A percentile compares a stretch with the other conserved stretches of the same genome.
Evolutionary conservation across 2,888 invertebrate genomes (phyloP).

Genomic region (Nysson spinosus): DNA sequence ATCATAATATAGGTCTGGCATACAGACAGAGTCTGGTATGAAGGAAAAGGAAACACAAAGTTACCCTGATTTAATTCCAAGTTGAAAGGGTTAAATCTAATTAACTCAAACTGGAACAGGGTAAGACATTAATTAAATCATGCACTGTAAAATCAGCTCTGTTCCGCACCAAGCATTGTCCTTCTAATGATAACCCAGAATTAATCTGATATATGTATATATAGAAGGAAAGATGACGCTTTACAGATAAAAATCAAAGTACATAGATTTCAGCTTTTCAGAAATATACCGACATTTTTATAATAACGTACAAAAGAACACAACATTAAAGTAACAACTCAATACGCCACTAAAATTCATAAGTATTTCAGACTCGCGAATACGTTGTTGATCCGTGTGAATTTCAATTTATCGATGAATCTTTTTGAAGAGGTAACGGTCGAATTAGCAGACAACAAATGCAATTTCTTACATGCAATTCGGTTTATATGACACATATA

Average conservation of each 20-base stretch:
- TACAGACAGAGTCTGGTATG: conserved; percentile 44
- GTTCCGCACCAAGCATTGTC: conserved; percentile 56
- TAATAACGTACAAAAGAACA: not conserved
- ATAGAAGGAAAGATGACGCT: conserved; percentile 56
- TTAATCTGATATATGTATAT: conserved; percentile 22
- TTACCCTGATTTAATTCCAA: conserved; percentile 64
- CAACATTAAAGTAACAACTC: conserved; percentile 6
- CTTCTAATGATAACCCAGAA: conserved; percentile 52
- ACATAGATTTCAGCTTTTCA: not conserved
- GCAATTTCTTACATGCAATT: conserved; percentile 53
- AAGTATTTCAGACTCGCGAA: conserved; percentile 28
- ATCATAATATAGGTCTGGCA: conserved; percentile 51
- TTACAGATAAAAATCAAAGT: conserved; percentile 32
- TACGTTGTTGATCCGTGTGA: conserved; percentile 56
- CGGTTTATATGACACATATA: conserved; percentile 50
- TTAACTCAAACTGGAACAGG: conserved; percentile 74
- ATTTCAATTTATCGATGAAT: conserved; percentile 41
- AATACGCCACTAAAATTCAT: conserved; percentile 13
- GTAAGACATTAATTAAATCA: conserved; percentile 31
- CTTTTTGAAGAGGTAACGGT: conserved; percentile 42
- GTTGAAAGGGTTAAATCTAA: conserved; percentile 72
- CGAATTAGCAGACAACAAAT: conserved; percentile 50
- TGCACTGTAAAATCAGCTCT: conserved; percentile 39
- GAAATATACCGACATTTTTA: conserved; percentile 4
- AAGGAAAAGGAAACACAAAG: conserved; percentile 37